These are phyloP conservation scores for Zaprionus taronus DNA, from an alignment of 1,140 invertebrate genomes.

Conservation along the genomic window DNA sequence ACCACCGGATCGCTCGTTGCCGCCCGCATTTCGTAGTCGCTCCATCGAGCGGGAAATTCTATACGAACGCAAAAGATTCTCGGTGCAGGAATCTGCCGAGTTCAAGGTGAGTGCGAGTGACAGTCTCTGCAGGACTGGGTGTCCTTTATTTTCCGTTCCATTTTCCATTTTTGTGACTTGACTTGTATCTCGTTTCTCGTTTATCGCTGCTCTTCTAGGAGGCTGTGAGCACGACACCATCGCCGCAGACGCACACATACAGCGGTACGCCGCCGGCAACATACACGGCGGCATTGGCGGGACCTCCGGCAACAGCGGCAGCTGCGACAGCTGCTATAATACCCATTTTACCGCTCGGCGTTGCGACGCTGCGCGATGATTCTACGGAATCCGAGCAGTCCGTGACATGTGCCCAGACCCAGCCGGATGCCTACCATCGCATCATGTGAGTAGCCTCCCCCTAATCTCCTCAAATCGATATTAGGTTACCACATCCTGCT, in stretches of 20 bases:
- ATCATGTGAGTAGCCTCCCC: slow-evolving; percentile 78
- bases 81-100: slow-evolving; percentile 70
- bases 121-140: neutral
- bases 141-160: neutral
- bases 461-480: neutral
- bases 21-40: slow-evolving; percentile 79
- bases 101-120: slow-evolving; percentile 67
- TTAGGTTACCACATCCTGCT: neutral
- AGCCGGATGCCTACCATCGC: slow-evolving; percentile 83
- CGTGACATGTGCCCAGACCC: slow-evolving; percentile 80
- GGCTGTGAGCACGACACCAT: slow-evolving; percentile 78
- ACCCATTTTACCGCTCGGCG: slow-evolving; percentile 83
- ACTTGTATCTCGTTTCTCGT: slow-evolving; percentile 7
- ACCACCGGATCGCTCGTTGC: slow-evolving; percentile 75
- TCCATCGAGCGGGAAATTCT: slow-evolving; percentile 78
- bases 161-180: slow-evolving; percentile 8
- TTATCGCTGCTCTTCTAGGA: slow-evolving; percentile 50
- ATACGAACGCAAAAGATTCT: slow-evolving; percentile 80
- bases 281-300: slow-evolving; percentile 81
- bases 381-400: slow-evolving; percentile 84
- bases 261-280: slow-evolving; percentile 63
- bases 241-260: slow-evolving; percentile 74
- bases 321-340: slow-evolving; percentile 84
- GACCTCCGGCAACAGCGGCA: slow-evolving; percentile 84
- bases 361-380: slow-evolving; percentile 84